phyloP scores from a whole-genome alignment of 1,140 invertebrate genomes.

The Cydia pomonella region DNA sequence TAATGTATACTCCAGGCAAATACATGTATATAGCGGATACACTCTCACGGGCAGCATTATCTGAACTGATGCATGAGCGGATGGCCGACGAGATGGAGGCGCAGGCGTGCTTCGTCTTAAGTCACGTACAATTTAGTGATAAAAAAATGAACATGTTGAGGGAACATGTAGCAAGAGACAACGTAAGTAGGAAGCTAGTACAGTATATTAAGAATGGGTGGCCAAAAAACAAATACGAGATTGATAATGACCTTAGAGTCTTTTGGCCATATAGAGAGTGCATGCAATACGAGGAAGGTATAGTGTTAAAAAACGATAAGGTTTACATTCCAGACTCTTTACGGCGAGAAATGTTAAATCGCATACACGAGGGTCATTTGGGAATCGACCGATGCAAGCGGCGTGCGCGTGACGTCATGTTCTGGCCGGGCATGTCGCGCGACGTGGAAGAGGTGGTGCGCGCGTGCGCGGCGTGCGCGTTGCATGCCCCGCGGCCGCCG shows the following conservation, averaged over 20 bases:
- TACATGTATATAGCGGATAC: constrained; percentile 35
- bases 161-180: neutral
- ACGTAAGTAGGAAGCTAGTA: constrained; percentile 10
- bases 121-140: constrained; percentile 26
- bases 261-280: neutral
- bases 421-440: constrained; percentile 35
- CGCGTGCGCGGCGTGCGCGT: constrained; percentile 44
- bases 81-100: constrained; percentile 20
- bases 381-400: constrained; percentile 41
- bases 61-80: constrained; percentile 31
- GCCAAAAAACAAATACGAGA: constrained; percentile 31
- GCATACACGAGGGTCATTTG: constrained; percentile 52
- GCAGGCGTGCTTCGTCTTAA: constrained; percentile 31
- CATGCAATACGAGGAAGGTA: constrained; percentile 21
- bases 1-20: constrained; percentile 31
- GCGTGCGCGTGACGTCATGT: constrained; percentile 36
- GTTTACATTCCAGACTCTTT: constrained; percentile 14
- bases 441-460: constrained; percentile 36
- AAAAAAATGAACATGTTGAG: constrained; percentile 6
- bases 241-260: no score
- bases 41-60: constrained; percentile 24
- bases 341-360: constrained; percentile 41
- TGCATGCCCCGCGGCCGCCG: constrained; percentile 36
- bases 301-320: constrained; percentile 21
- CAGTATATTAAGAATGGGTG: constrained; percentile 27